Percentiles rank a stretch among this genome's conserved stretches.
Evolutionary conservation across 2,888 invertebrate species (phyloP).

Genomic region (Pachydiplax longipennis): DNA sequence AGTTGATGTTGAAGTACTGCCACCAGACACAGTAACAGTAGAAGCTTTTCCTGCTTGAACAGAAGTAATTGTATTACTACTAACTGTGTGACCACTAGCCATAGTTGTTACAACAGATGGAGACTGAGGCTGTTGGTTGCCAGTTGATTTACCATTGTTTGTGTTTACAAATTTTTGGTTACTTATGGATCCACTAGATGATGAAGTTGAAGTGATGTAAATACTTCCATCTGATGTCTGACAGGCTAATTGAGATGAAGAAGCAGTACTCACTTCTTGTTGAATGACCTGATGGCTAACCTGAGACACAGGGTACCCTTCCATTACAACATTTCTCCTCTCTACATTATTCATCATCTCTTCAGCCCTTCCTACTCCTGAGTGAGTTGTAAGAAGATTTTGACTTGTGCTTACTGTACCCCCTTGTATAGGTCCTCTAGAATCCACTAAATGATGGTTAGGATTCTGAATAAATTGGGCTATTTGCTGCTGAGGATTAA

Average conservation of each 20-base stretch:
- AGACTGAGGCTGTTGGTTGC: background rate
- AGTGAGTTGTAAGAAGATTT: background rate
- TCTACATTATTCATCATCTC: background rate
- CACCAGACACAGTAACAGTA: constrained; percentile 78
- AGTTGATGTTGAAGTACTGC: constrained; percentile 65
- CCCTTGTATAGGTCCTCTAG: constrained; percentile 79
- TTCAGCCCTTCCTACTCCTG: background rate
- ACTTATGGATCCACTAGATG: background rate
- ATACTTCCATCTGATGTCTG: constrained; percentile 28
- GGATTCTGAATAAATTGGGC: constrained; percentile 57
- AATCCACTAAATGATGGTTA: constrained; percentile 61
- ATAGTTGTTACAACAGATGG: constrained; percentile 61
- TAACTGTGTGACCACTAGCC: constrained; percentile 79
- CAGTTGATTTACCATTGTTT: background rate
- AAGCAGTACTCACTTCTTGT: background rate
- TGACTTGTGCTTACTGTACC: constrained; percentile 82
- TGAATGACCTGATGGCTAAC: constrained; percentile 5
- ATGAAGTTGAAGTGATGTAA: constrained; percentile 10
- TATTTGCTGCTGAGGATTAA: background rate
- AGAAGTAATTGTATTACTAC: constrained; percentile 82
- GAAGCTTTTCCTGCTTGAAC: constrained; percentile 79
- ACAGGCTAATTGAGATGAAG: constrained; percentile 3
- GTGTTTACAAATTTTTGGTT: background rate
- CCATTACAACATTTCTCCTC: background rate
- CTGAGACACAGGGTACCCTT: background rate